Base-by-base conservation (phyloP, 2,113 vertebrate genomes). In the Leptobrachium leishanense region DNA sequence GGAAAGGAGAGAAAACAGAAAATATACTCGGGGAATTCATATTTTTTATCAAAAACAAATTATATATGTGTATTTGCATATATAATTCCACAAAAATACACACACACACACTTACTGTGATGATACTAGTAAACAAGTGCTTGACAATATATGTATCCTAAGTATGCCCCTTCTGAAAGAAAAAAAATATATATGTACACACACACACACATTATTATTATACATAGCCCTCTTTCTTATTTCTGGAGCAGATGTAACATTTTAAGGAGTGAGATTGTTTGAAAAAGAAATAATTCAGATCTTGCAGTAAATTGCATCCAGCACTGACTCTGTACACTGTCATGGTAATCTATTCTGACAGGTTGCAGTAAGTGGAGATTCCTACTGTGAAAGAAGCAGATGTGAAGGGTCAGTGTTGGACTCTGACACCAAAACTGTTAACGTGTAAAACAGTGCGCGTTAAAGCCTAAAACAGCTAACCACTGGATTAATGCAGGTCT, bases 211-310 rank as follows among this genome's bases (percentile, higher is more conserved):
- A 31, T 31, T 31, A 31, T 31, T 31, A 31, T 31, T 31, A 31
- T 31, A 31, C 20, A 31, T 31, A 31, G 20, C 20, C 20, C 20
- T 31, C 20, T 31, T 31, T 31, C 20, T 31, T 31, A 31, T 31
- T 42, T n/a, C 55, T 46, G 87, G 81, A 92, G 91, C 95, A 98
- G 94, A 97, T 96, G 96, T 96, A 96, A 97, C 90, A 82, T 94
- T 95, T 98, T 95, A 96, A 92, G 93, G 88, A 95, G 95, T 94
- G 92, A 93, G 95, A 97, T 96, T 98, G 97, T 98, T 98, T 98
- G 96, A 95, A 94, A 95, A 96, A 94, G 92, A 93, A 98, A 97
- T 95, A 90, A 96, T 95, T 96, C 94, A 95, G 96, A 97, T 97
- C 94, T 93, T 96, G 95, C 92, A 91, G 89, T 81, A 92, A 95